Evolutionary conservation across 2,888 invertebrate genomes (phyloP).

Genomic region (Mongoloraphidia duomilia): DNA sequence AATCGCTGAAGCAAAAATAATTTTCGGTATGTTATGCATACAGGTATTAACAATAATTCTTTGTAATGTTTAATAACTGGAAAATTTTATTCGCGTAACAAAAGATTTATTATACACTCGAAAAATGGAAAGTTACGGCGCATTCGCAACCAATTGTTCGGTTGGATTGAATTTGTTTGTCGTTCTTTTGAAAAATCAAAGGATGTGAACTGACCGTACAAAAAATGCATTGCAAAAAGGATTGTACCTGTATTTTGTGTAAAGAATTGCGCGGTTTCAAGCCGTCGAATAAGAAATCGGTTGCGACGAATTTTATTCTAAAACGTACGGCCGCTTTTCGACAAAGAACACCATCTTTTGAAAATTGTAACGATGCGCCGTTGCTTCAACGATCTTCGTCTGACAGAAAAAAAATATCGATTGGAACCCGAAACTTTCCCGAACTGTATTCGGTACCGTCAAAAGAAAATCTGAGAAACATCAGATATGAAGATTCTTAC

Average conservation of each 20-base stretch:
- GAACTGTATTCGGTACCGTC: conserved; percentile 4
- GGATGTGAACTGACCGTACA: conserved; percentile 1
- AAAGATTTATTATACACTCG: conserved; percentile 2
- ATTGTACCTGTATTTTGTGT: conserved; percentile 62
- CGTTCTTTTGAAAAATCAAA: not conserved
- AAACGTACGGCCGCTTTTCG: conserved; percentile 4
- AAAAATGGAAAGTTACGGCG: conserved; percentile 3
- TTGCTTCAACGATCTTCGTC: not conserved
- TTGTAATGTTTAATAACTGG: too few relatives aligned
- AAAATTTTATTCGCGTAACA: too few relatives aligned
- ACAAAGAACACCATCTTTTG: not conserved
- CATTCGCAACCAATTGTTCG: too few relatives aligned
- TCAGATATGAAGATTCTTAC: not conserved
- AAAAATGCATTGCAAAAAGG: conserved; percentile 51
- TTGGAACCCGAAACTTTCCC: not conserved
- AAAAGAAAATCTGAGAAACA: not conserved
- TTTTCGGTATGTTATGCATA: conserved; percentile 6
- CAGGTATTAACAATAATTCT: conserved; percentile 5
- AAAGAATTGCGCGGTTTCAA: conserved; percentile 49
- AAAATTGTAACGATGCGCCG: not conserved
- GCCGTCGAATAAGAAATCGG: conserved; percentile 30
- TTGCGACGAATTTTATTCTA: conserved; percentile 24
- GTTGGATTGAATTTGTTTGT: conserved; percentile 8
- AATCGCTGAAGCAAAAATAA: not conserved
- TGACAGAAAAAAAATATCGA: not conserved